Percentiles rank a stretch among this genome's conserved stretches.
Evolutionary conservation across 2,113 vertebrate species (phyloP).

Genomic region (Aldabrachelys gigantea): DNA sequence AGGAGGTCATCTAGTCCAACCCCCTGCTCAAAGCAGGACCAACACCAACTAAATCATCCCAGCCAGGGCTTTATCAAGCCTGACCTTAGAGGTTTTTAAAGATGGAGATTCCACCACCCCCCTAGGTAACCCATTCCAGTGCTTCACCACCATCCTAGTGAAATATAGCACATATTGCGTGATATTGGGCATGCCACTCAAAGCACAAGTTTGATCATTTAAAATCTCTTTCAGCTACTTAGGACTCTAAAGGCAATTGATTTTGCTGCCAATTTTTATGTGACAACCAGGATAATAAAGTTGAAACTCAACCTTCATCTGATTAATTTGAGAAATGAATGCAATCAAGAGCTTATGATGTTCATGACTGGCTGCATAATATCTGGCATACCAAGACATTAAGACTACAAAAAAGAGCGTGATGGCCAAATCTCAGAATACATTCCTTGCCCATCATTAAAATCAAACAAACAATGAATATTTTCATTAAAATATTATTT

Average conservation of each 20-base stretch:
- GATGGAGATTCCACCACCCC: no score
- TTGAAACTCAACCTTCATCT: neutral
- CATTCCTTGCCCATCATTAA: neutral
- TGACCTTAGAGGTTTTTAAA: no score
- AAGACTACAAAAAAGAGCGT: neutral
- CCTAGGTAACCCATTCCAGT: no score
- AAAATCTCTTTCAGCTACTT: neutral
- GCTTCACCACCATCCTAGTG: no score
- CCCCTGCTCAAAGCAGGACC: no score
- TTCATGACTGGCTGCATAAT: neutral
- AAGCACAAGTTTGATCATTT: neutral
- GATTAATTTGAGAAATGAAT: conserved; percentile 10
- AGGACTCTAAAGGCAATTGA: neutral
- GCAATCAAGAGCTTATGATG: neutral
- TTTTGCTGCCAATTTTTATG: neutral
- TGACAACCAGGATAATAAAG: neutral
- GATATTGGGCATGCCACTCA: no score
- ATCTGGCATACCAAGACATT: neutral
- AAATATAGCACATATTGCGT: no score
- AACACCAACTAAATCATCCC: no score
- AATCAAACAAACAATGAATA: accelerated
- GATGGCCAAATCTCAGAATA: neutral
- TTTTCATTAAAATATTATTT: neutral
- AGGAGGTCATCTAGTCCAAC: no score
- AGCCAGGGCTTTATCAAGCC: no score